These are phyloP conservation scores for Scortum barcoo DNA, from an alignment of 2,113 vertebrate species.

Conservation along the genomic window DNA sequence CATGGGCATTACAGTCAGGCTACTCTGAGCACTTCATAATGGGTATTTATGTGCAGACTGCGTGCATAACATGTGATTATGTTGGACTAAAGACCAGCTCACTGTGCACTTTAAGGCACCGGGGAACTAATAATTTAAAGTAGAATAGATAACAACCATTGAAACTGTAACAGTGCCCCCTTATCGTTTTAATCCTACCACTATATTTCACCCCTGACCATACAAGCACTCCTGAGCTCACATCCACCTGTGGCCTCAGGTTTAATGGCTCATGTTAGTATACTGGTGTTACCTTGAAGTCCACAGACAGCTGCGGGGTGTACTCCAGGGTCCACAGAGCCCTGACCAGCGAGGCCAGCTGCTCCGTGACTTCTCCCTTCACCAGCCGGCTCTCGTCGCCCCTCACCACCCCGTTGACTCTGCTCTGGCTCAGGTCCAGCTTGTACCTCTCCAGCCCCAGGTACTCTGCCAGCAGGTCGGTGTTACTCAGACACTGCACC, in stretches of 20 bases:
- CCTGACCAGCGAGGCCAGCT: conserved; percentile 89
- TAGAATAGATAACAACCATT: neutral
- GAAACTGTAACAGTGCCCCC: neutral
- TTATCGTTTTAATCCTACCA: neutral
- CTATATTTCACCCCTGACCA: neutral
- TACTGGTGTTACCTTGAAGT: conserved; percentile 89
- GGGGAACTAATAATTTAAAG: neutral
- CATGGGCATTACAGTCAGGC: conserved; percentile 1
- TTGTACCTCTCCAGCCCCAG: conserved; percentile 89
- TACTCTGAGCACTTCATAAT: neutral
- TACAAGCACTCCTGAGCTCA: neutral
- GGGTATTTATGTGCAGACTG: conserved; percentile 2
- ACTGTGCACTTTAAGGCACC: neutral
- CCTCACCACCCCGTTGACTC: conserved; percentile 59
- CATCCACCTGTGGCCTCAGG: conserved; percentile 15
- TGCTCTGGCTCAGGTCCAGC: conserved; percentile 74
- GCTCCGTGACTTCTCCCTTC: conserved; percentile 89
- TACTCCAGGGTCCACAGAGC: conserved; percentile 94
- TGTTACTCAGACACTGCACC: conserved; percentile 96
- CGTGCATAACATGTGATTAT: conserved; percentile 41
- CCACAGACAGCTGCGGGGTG: conserved; percentile 92
- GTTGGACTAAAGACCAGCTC: neutral
- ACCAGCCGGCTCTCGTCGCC: conserved; percentile 43
- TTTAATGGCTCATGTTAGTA: neutral
- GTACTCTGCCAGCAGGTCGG: conserved; percentile 92